These are phyloP conservation scores for Parapristionchus giblindavisi DNA, from an alignment of 2,888 invertebrate genomes.

Conservation along the genomic window DNA sequence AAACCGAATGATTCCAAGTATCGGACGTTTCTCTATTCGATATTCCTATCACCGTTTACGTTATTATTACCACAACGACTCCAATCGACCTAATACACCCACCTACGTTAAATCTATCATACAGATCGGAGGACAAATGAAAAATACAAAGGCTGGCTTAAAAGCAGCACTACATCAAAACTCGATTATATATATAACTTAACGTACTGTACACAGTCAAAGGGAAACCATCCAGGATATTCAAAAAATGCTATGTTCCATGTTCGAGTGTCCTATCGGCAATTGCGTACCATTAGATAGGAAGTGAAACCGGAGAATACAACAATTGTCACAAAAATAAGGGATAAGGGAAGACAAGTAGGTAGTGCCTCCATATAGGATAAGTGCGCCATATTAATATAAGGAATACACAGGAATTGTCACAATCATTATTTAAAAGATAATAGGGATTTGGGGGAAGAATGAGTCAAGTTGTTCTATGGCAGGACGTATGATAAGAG, in stretches of 20 bases:
- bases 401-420: slow-evolving; percentile 9
- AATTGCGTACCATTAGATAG: no score
- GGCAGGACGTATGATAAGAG: slow-evolving; percentile 13
- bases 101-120: background rate
- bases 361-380: slow-evolving; percentile 23
- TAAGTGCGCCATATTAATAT: background rate
- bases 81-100: slow-evolving; percentile 19
- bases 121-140: no score
- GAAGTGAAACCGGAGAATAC: no score
- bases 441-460: slow-evolving; percentile 15
- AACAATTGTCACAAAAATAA: no score
- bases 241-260: no score
- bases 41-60: background rate
- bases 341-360: no score
- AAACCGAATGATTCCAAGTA: slow-evolving; percentile 2
- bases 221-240: no score
- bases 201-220: slow-evolving; percentile 14
- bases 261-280: no score
- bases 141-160: no score
- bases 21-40: background rate
- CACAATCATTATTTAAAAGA: slow-evolving; percentile 25
- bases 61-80: slow-evolving; percentile 1
- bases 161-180: slow-evolving; percentile 21
- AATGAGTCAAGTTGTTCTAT: slow-evolving; percentile 1
- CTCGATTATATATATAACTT: background rate